phyloP scores from a whole-genome alignment of 2,797 vertebrate species.

The Takifugu rubripes region DNA sequence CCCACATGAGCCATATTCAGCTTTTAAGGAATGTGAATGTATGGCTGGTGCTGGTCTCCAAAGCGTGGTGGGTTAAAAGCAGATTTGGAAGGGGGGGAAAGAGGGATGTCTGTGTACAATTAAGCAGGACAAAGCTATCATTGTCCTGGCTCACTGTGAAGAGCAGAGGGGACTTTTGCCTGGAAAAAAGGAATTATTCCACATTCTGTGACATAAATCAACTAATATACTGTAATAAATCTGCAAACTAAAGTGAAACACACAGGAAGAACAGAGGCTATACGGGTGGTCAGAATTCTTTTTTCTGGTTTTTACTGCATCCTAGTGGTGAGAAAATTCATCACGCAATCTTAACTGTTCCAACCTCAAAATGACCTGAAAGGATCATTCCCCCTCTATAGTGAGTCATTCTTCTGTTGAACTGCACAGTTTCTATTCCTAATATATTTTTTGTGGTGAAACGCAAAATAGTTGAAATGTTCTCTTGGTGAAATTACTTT shows the following conservation, averaged over 20 bases:
- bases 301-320: slow-evolving; percentile 34
- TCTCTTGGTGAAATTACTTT: no score
- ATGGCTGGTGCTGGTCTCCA: slow-evolving; percentile 46
- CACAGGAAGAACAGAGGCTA: slow-evolving; percentile 6
- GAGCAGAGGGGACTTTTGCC: slow-evolving; percentile 50
- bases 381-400: slow-evolving; percentile 44
- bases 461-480: no score
- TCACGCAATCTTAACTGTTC: slow-evolving; percentile 45
- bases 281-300: slow-evolving; percentile 57
- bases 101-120: slow-evolving; percentile 73
- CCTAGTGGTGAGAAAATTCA: slow-evolving; percentile 41
- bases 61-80: slow-evolving; percentile 55
- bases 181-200: slow-evolving; percentile 35
- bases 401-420: slow-evolving; percentile 18
- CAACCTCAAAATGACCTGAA: slow-evolving; percentile 53
- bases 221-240: no score
- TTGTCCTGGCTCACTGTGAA: slow-evolving; percentile 58
- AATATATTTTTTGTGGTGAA: neutral
- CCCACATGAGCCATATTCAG: slow-evolving; percentile 64
- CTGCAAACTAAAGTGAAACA: slow-evolving; percentile 8
- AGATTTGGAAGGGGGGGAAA: slow-evolving; percentile 51
- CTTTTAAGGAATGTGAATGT: slow-evolving; percentile 63
- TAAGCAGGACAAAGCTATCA: slow-evolving; percentile 69
- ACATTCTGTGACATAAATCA: neutral
- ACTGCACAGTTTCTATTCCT: slow-evolving; percentile 1